Conservation (phyloP, 1,140 invertebrate species). For the Drosophila melanica region DNA sequence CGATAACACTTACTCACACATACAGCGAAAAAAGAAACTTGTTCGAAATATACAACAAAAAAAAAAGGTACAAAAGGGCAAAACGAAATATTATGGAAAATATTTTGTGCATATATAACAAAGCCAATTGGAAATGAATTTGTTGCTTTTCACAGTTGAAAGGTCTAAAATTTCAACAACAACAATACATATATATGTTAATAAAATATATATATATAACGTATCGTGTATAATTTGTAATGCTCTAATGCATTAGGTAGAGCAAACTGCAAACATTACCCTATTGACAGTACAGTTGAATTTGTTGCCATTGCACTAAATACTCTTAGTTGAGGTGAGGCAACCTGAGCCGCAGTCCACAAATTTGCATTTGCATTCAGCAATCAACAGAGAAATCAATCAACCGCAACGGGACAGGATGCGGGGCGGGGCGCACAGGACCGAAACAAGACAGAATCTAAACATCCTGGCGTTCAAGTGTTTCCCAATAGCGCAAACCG, state of each 20-base stretch:
- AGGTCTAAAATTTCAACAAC: slow-evolving; percentile 22
- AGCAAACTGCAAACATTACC: slow-evolving; percentile 2
- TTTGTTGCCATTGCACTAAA: slow-evolving; percentile 42
- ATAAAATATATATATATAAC: not conserved
- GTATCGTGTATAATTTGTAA: slow-evolving; percentile 26
- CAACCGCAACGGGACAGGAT: slow-evolving; percentile 61
- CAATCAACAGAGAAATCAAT: slow-evolving; percentile 79
- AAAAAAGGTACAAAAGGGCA: slow-evolving; percentile 50
- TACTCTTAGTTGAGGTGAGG: slow-evolving; percentile 23
- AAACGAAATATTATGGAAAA: slow-evolving; percentile 63
- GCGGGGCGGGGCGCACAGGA: slow-evolving; percentile 3
- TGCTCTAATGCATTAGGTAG: slow-evolving; percentile 41
- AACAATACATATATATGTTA: not conserved
- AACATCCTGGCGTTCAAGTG: slow-evolving; percentile 51
- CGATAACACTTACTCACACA: slow-evolving; percentile 20
- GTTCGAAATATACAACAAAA: slow-evolving; percentile 23
- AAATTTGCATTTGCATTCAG: slow-evolving; percentile 70
- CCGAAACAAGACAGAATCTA: slow-evolving; percentile 20
- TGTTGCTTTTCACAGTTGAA: slow-evolving; percentile 27
- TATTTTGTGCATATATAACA: slow-evolving; percentile 56
- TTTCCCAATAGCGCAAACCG: slow-evolving; percentile 72
- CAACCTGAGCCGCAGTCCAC: slow-evolving; percentile 23
- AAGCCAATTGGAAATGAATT: slow-evolving; percentile 61
- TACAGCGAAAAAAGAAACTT: slow-evolving; percentile 3
- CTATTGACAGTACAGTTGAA: not conserved